phyloP scores from a whole-genome alignment of 2,113 vertebrate species.

The Chamaetylas fuelleborni region DNA sequence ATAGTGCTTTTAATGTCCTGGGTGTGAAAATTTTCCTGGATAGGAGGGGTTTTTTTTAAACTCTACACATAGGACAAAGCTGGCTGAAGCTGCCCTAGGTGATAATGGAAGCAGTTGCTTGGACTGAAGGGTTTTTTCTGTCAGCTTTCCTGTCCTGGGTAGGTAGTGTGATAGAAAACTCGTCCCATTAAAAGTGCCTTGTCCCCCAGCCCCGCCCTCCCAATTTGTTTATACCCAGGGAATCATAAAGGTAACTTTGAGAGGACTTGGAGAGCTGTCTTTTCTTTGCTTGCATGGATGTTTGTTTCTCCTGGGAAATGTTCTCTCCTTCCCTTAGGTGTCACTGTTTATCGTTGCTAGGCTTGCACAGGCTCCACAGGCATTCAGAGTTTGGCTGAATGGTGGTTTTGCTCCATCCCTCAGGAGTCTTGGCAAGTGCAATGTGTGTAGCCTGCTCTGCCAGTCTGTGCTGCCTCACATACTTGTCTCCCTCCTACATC shows the following conservation, averaged over 20 bases:
- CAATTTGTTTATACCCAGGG: background rate
- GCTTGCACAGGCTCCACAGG: background rate
- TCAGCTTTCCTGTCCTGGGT: background rate
- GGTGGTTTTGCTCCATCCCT: conserved; percentile 13
- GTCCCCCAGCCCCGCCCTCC: accelerated
- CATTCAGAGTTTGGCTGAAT: background rate
- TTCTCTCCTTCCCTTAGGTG: conserved; percentile 44
- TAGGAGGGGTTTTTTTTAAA: background rate
- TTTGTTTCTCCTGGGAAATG: background rate
- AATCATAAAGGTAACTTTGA: background rate
- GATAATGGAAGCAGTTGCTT: background rate
- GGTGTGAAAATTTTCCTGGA: background rate
- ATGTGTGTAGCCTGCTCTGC: conserved; percentile 39
- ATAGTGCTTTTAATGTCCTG: background rate
- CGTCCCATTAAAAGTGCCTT: background rate
- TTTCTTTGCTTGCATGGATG: background rate
- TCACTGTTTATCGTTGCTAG: conserved; percentile 34
- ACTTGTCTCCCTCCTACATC: conserved; percentile 57
- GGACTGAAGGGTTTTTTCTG: background rate
- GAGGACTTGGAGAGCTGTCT: background rate
- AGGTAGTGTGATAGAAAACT: background rate
- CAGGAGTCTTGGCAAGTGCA: conserved; percentile 34
- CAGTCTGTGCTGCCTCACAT: conserved; percentile 58
- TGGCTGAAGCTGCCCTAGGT: background rate
- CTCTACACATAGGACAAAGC: accelerated